phyloP scores from a whole-genome alignment of 2,888 invertebrate genomes.

The Diplolepis rosae region DNA sequence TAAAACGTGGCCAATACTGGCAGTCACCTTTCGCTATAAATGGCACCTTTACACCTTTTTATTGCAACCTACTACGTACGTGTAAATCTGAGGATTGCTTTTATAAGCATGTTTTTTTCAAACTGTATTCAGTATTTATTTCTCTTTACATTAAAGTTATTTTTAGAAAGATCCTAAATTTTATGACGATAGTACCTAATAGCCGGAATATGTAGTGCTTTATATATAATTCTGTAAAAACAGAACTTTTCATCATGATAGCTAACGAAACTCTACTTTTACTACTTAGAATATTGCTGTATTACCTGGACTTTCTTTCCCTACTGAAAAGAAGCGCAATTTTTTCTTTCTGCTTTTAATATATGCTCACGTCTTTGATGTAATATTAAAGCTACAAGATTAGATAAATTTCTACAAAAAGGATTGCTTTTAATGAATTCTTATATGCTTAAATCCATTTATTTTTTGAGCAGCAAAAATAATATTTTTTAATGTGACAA shows the following conservation, averaged over 20 bases:
- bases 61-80: slow-evolving; percentile 3
- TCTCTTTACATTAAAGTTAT: not conserved
- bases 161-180: not conserved
- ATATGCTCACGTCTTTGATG: not conserved
- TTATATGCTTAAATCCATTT: no score
- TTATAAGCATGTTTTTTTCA: not conserved
- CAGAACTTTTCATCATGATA: not conserved
- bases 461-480: not conserved
- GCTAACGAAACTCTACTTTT: not conserved
- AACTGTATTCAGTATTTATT: not conserved
- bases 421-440: no score
- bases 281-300: not conserved
- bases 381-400: not conserved
- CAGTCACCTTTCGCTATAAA: slow-evolving; percentile 19
- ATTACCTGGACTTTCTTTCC: not conserved
- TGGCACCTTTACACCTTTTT: slow-evolving; percentile 11
- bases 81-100: not conserved
- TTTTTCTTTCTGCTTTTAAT: not conserved
- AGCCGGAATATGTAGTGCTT: not conserved
- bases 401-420: not conserved
- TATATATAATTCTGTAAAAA: not conserved
- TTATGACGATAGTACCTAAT: not conserved
- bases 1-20: slow-evolving; percentile 22
- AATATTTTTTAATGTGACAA: not conserved
- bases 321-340: not conserved